Percentiles rank a stretch among this genome's conserved stretches.
Conservation (phyloP, 2,797 vertebrate genomes). For the Darevskia nairensis region DNA sequence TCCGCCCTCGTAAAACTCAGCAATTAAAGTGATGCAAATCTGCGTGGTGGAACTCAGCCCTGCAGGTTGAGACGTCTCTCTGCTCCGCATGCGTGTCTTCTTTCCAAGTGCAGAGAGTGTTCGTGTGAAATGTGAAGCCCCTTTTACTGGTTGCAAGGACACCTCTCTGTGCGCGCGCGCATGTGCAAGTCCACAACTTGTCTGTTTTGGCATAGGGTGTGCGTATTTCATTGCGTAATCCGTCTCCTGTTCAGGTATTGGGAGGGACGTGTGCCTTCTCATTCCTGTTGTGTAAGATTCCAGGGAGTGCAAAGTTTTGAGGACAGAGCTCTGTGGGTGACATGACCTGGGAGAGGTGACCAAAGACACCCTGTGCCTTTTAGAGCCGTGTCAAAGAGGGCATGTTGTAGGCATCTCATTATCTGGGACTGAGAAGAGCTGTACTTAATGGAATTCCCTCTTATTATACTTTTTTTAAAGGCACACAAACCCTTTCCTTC, state of each 20-base stretch:
- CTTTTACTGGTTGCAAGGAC: neutral
- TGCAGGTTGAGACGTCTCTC: neutral
- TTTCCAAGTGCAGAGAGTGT: neutral
- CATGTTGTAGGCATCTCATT: neutral
- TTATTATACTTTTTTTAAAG: neutral
- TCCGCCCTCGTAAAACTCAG: neutral
- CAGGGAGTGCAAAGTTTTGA: neutral
- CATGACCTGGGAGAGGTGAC: neutral
- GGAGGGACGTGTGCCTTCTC: neutral
- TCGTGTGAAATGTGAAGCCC: neutral
- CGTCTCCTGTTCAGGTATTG: neutral
- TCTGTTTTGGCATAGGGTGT: neutral
- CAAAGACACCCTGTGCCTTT: neutral
- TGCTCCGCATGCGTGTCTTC: neutral
- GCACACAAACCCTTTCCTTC: neutral
- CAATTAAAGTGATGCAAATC: neutral
- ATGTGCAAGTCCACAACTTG: neutral
- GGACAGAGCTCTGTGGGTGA: neutral
- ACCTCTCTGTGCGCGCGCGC: neutral
- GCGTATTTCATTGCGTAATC: neutral
- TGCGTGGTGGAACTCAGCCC: neutral
- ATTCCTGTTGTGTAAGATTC: neutral
- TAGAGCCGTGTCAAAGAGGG: neutral
- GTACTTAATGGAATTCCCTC: neutral
- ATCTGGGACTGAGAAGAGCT: neutral